Conservation (phyloP, 2,888 invertebrate species). For the Nomada hirtipes region DNA sequence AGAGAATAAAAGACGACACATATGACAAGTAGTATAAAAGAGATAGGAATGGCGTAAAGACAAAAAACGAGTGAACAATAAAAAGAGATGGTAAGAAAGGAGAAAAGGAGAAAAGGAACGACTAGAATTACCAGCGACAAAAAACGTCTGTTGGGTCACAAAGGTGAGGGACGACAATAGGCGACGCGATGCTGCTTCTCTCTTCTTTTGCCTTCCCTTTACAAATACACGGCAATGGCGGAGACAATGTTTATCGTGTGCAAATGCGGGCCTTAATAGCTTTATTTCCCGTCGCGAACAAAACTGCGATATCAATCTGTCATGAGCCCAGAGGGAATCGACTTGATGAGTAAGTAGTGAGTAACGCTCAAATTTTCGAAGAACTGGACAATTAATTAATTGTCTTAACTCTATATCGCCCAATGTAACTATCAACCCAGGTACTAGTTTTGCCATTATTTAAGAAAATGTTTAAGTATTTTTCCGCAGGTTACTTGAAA, state of each 20-base stretch:
- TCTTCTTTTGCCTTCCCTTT: constrained; percentile 16
- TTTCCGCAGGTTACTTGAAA: too few species aligned
- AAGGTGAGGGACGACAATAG: constrained; percentile 18
- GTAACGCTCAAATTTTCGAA: background rate
- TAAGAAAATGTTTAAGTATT: too few species aligned
- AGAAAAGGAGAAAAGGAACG: background rate
- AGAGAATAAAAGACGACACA: background rate
- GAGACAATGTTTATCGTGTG: background rate
- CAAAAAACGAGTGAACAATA: background rate
- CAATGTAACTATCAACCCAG: too few species aligned
- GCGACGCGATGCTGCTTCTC: background rate
- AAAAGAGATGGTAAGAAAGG: background rate
- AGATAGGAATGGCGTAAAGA: background rate
- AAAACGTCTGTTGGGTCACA: background rate
- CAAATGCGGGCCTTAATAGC: background rate
- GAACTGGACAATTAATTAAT: background rate
- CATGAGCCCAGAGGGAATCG: background rate
- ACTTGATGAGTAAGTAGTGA: background rate
- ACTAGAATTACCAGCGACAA: constrained; percentile 22
- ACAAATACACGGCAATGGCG: background rate
- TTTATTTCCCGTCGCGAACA: background rate
- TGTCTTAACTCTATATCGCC: background rate
- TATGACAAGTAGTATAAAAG: background rate
- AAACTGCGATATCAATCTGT: background rate
- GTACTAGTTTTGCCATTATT: too few species aligned